Percentiles rank a stretch among this genome's conserved stretches.
These are phyloP conservation scores for Dorcus parallelipipedus DNA, from an alignment of 2,888 invertebrate genomes.

Conservation along the genomic window DNA sequence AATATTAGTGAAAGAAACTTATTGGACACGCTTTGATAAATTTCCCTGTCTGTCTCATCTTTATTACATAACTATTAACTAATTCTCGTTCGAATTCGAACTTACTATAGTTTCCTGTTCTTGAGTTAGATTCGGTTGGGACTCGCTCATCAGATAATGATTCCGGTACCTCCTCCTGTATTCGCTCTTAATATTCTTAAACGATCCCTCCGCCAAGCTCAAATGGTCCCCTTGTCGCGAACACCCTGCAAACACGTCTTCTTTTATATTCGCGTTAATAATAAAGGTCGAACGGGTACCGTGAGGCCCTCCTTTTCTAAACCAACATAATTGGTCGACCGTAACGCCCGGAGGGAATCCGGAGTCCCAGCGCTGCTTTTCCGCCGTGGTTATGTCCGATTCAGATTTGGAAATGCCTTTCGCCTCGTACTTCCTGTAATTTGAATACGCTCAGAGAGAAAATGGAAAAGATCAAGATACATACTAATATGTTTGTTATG, in stretches of 20 bases:
- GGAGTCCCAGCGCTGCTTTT: constrained; percentile 22
- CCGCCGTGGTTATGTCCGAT: constrained; percentile 32
- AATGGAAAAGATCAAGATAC: too few relatives aligned
- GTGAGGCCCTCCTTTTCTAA: constrained; percentile 49
- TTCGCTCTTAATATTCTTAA: constrained; percentile 42
- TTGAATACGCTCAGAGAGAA: too few relatives aligned
- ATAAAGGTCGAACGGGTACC: constrained; percentile 37
- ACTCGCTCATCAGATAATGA: constrained; percentile 22
- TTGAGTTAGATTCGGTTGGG: too few relatives aligned
- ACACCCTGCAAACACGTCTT: constrained; percentile 20
- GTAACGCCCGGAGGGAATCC: constrained; percentile 51
- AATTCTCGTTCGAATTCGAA: too few relatives aligned
- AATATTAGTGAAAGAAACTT: too few relatives aligned
- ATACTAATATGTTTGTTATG: too few relatives aligned
- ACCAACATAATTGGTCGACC: constrained; percentile 54
- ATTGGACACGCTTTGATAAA: too few relatives aligned
- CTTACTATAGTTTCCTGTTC: too few relatives aligned
- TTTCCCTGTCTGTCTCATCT: too few relatives aligned
- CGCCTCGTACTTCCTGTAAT: constrained; percentile 10
- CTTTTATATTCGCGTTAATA: background rate
- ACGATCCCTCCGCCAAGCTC: constrained; percentile 39
- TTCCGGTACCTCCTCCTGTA: constrained; percentile 42
- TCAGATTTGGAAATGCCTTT: constrained; percentile 21
- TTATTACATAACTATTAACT: too few relatives aligned
- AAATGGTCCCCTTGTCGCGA: constrained; percentile 38